These are phyloP conservation scores for Ochropacha duplaris DNA, from an alignment of 2,888 invertebrate species.

Conservation along the genomic window DNA sequence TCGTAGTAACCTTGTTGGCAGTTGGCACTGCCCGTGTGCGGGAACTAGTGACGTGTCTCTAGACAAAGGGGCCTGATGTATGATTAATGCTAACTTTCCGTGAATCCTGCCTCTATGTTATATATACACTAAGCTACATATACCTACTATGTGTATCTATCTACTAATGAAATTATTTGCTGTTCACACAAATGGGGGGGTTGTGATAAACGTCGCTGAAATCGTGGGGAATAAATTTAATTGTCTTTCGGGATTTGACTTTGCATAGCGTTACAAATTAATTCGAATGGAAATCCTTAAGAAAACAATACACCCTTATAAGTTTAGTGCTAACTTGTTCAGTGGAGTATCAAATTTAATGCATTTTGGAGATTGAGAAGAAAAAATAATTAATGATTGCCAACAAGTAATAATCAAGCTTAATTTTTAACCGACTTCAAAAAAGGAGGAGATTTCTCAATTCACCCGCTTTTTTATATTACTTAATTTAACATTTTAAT, in stretches of 20 bases:
- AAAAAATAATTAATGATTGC: not conserved
- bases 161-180: constrained; percentile 72
- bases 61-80: constrained; percentile 72
- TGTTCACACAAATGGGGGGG: constrained; percentile 51
- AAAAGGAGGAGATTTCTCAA: too few species aligned
- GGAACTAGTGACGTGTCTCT: constrained; percentile 47
- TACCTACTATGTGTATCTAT: constrained; percentile 41
- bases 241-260: constrained; percentile 51
- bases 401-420: too few species aligned
- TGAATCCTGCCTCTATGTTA: constrained; percentile 32
- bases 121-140: constrained; percentile 12
- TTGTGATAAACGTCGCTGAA: constrained; percentile 60
- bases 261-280: constrained; percentile 51
- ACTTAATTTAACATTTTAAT: too few species aligned
- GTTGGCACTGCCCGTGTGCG: constrained; percentile 26
- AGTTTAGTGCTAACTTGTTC: not conserved
- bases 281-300: constrained; percentile 31
- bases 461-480: too few species aligned
- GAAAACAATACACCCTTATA: not conserved
- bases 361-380: not conserved
- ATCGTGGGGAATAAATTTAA: constrained; percentile 58
- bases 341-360: not conserved
- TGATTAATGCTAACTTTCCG: constrained; percentile 68
- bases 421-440: too few species aligned
- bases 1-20: constrained; percentile 29